phyloP scores from a whole-genome alignment of 92 coral and sea anemone genomes.

The Muricea muricata region DNA sequence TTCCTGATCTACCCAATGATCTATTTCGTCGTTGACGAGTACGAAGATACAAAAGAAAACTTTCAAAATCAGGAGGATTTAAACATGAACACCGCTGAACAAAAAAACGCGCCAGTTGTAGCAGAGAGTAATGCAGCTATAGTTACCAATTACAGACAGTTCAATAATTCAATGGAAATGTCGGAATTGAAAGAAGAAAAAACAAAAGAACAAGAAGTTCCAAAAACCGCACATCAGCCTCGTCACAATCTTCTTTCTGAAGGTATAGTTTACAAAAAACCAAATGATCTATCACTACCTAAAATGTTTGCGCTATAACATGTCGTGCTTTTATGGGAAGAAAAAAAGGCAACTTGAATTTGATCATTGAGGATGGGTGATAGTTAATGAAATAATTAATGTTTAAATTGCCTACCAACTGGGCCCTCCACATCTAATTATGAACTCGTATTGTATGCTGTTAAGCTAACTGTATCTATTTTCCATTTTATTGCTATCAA shows the following conservation, averaged over 20 bases:
- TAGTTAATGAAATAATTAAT: too few relatives aligned
- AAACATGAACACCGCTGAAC: constrained; percentile 47
- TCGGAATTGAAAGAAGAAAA: not conserved
- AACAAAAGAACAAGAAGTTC: not conserved
- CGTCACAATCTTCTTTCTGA: constrained; percentile 38
- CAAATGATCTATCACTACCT: too few relatives aligned
- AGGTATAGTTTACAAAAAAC: not conserved
- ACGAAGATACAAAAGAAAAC: constrained; percentile 67
- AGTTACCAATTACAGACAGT: not conserved
- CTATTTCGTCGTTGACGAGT: constrained; percentile 91
- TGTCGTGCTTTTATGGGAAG: too few relatives aligned
- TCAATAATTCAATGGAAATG: constrained; percentile 33
- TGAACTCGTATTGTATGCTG: too few relatives aligned
- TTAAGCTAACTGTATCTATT: too few relatives aligned
- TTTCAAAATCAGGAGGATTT: constrained; percentile 59
- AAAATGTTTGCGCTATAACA: too few relatives aligned
- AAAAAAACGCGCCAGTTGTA: not conserved
- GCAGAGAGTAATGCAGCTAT: not conserved
- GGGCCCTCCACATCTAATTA: too few relatives aligned
- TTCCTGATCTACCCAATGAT: constrained; percentile 83
- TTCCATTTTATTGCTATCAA: too few relatives aligned
- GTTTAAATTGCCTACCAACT: too few relatives aligned
- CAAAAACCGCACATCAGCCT: not conserved
- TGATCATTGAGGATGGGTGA: too few relatives aligned
- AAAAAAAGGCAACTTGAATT: too few relatives aligned